A percentile compares a stretch with the other conserved stretches of the same genome.
Conservation (phyloP, 2,113 vertebrate genomes). For the Galeopterus variegatus region DNA sequence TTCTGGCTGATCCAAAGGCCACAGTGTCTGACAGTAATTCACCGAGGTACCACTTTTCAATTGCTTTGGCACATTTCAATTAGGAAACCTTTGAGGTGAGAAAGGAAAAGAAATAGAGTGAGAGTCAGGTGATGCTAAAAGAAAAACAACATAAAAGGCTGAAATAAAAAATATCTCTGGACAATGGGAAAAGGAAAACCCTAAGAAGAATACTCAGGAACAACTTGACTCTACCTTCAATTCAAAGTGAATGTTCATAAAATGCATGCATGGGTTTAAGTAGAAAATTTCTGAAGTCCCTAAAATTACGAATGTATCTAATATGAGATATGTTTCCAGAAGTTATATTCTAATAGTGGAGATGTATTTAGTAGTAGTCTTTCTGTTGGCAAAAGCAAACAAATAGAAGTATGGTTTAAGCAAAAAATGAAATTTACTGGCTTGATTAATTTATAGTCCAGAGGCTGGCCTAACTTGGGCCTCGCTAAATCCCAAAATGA, state of each 20-base stretch:
- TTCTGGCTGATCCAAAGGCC: constrained; percentile 42
- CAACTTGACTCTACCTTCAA: constrained; percentile 26
- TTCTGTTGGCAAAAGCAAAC: not conserved
- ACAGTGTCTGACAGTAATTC: constrained; percentile 72
- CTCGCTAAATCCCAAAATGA: not conserved
- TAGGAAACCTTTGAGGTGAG: constrained; percentile 79
- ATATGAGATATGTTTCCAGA: not conserved
- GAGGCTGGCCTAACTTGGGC: not conserved
- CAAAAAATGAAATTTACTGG: not conserved
- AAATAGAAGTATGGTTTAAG: not conserved
- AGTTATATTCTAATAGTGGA: not conserved
- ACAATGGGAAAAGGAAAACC: not conserved
- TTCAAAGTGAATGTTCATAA: not conserved
- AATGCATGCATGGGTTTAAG: not conserved
- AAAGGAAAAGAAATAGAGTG: constrained; percentile 76
- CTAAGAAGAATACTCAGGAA: constrained; percentile 29
- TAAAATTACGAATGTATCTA: not conserved
- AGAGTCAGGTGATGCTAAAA: constrained; percentile 61
- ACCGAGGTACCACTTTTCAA: constrained; percentile 64
- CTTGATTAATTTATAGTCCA: not conserved
- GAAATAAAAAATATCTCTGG: not conserved
- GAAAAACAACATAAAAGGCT: not conserved
- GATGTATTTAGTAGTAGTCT: not conserved
- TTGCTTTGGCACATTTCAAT: constrained; percentile 77
- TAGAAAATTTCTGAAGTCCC: not conserved